A percentile compares a stretch with the other conserved stretches of the same genome.
These are phyloP conservation scores for Nansenia antarctica DNA, from an alignment of 2,113 vertebrate species.

Conservation along the genomic window DNA sequence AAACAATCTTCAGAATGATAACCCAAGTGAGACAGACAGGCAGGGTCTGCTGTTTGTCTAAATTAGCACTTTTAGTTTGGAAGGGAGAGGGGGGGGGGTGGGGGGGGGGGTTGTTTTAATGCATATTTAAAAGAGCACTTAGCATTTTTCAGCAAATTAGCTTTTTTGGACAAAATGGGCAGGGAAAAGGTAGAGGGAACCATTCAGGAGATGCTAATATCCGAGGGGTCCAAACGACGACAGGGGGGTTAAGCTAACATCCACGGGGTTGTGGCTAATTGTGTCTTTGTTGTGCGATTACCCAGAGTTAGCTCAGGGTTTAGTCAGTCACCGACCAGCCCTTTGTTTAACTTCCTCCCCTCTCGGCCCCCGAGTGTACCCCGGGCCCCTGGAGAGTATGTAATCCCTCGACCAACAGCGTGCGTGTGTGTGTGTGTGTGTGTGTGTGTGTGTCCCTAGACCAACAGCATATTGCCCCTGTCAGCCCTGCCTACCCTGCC, in stretches of 20 bases:
- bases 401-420: constrained; percentile 67
- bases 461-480: constrained; percentile 62
- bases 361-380: constrained; percentile 51
- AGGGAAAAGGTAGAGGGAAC: constrained; percentile 42
- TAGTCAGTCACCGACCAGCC: constrained; percentile 45
- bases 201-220: constrained; percentile 81
- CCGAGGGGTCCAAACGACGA: constrained; percentile 59
- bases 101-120: constrained; percentile 49
- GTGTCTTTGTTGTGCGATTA: constrained; percentile 80
- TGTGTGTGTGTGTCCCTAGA: too few relatives aligned
- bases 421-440: neutral
- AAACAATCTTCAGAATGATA: constrained; percentile 16
- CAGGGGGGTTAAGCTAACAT: constrained; percentile 66
- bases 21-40: constrained; percentile 45
- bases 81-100: constrained; percentile 1
- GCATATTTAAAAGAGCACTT: constrained; percentile 79
- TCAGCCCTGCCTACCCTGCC: constrained; percentile 51
- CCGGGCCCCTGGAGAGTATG: constrained; percentile 59
- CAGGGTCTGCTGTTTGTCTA: constrained; percentile 39
- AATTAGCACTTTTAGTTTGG: constrained; percentile 52
- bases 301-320: constrained; percentile 71
- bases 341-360: constrained; percentile 72
- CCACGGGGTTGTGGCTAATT: constrained; percentile 72
- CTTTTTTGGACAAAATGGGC: constrained; percentile 44
- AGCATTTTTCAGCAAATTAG: constrained; percentile 75